Conservation (phyloP, 2,113 vertebrate species). For the Trichomycterus rosablanca region DNA sequence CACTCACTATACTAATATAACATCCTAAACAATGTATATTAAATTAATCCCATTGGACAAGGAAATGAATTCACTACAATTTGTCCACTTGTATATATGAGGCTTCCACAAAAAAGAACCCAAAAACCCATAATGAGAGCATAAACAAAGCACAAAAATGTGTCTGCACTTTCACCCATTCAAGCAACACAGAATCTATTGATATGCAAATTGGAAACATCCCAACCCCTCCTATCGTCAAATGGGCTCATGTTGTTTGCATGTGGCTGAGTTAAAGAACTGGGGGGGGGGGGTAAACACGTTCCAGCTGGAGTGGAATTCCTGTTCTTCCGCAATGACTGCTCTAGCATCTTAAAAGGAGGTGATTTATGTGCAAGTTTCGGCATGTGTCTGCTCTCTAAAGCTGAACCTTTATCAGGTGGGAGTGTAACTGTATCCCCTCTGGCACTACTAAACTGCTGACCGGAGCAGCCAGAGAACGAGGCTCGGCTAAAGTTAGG, state of each 20-base stretch:
- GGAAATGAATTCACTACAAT: too few species aligned
- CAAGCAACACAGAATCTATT: too few species aligned
- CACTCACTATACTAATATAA: too few species aligned
- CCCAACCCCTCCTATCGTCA: too few species aligned
- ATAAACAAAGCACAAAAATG: too few species aligned
- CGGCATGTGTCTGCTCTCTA: slow-evolving; percentile 1
- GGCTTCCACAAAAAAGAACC: too few species aligned
- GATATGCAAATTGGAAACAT: too few species aligned
- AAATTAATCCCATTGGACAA: too few species aligned
- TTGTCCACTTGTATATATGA: too few species aligned
- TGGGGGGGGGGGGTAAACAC: not conserved
- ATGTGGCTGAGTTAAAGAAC: not conserved
- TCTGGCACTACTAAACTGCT: slow-evolving; percentile 13
- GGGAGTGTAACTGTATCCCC: slow-evolving; percentile 28
- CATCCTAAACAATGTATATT: too few species aligned
- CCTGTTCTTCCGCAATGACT: not conserved
- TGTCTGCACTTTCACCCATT: too few species aligned
- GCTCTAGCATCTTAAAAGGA: not conserved
- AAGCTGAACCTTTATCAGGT: slow-evolving; percentile 13
- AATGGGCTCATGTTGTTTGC: not conserved
- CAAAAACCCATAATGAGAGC: too few species aligned
- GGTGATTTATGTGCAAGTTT: slow-evolving; percentile 4
- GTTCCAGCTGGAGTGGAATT: slow-evolving; percentile 25
- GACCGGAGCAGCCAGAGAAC: slow-evolving; percentile 19
- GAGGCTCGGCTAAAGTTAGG: slow-evolving; percentile 35